Evolutionary conservation across 2,113 vertebrate species (phyloP), one percentile per base, ranked within the genome.

Genomic region (Ophthalmolycus amberensis): DNA sequence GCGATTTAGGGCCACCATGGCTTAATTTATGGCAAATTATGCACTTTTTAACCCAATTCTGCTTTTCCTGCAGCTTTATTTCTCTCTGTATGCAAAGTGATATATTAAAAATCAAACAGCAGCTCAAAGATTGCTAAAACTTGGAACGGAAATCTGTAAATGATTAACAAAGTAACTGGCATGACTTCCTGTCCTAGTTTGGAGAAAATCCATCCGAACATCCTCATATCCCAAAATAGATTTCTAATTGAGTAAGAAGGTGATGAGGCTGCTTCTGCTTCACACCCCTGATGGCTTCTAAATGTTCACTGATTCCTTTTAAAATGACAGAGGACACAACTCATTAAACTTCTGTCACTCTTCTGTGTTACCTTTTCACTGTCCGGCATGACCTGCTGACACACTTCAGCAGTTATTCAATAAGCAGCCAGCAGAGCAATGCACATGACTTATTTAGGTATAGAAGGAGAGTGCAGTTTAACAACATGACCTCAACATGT

Each of bases 171-270:
- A 90, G 82, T 58, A 67, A 79, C 74, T 70, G 84, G 54, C 67
- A 77, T 11, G 46, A 80, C 65, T 86, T 78, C 42, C 87, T 81
- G 87, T 89, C 84, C 90, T 82, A 84, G 71, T 88, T 86, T 81
- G 71, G 75, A 86, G 58, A 62, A 44, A 83, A 85, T 84, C 79
- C 82, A 84, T 82, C 63, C 46, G 44, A 82, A 67, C 73, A 54
- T 77, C 66, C 38, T 73, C 65, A 70, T 7, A 38, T 82, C 82
- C 75, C 27, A 62, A 86, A 90, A 88, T 87, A 89, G 86, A 67
- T 60, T 84, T 59, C 34, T 80, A 84, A 90, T 88, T 80, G 75
- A 88, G 71, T 38, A 74, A 78, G 83, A 82, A 69, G 67, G 18
- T 37, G 56, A 40, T 1, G 56, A 79, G 42, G 56, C 75, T n/a